A percentile compares a stretch with the other conserved stretches of the same genome.
Conservation (phyloP, 1,140 invertebrate genomes). For the Hylyphantes graminicola region DNA sequence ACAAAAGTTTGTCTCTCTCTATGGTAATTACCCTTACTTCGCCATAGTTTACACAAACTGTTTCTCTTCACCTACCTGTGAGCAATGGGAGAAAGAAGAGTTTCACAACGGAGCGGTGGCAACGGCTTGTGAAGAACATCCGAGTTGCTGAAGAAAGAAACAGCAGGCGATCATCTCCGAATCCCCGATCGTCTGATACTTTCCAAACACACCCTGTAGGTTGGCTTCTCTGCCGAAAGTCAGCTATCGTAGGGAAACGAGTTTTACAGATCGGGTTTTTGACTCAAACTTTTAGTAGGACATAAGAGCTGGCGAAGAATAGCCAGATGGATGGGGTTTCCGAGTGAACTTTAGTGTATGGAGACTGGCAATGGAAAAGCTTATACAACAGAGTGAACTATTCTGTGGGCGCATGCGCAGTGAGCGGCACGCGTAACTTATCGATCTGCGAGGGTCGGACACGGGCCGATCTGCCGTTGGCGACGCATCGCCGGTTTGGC, state of each 20-base stretch:
- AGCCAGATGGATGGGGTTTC: slow-evolving; percentile 17
- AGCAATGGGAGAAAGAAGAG: slow-evolving; percentile 54
- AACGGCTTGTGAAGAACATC: slow-evolving; percentile 48
- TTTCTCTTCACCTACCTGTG: slow-evolving; percentile 53
- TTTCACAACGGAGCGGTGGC: slow-evolving; percentile 46
- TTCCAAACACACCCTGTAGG: background rate
- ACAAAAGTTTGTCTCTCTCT: background rate
- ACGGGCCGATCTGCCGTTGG: background rate
- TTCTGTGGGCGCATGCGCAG: slow-evolving; percentile 44
- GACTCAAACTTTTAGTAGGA: background rate
- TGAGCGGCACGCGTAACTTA: slow-evolving; percentile 42
- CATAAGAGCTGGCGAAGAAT: background rate
- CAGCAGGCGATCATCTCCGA: background rate
- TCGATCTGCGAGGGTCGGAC: slow-evolving; percentile 52
- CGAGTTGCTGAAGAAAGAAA: slow-evolving; percentile 40
- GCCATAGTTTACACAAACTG: slow-evolving; percentile 23
- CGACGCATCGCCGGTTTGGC: no score
- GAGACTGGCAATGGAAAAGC: slow-evolving; percentile 32
- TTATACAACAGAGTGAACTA: slow-evolving; percentile 36
- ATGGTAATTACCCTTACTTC: slow-evolving; percentile 29
- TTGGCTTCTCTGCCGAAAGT: background rate
- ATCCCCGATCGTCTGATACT: slow-evolving; percentile 2
- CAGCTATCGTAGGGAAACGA: background rate
- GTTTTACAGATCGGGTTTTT: background rate
- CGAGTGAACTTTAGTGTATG: slow-evolving; percentile 37